A percentile compares a stretch with the other conserved stretches of the same genome.
Conservation (phyloP, 2,113 vertebrate genomes). For the Upupa epops region DNA sequence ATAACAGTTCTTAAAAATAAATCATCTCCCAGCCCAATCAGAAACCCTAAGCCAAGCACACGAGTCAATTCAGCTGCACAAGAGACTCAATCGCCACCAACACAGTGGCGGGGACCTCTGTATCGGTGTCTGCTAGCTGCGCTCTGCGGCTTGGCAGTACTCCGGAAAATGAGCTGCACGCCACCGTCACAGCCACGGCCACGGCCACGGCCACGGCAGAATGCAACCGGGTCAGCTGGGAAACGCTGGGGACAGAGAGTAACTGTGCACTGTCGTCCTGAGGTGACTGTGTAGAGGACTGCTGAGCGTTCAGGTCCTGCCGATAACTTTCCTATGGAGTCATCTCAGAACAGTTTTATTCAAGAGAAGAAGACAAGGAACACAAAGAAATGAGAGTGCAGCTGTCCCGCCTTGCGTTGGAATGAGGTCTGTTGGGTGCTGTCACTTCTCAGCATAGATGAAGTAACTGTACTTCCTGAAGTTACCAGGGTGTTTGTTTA, state of each 20-base stretch:
- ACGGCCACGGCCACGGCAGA: not conserved
- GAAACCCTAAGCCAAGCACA: not conserved
- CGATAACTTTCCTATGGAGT: not conserved
- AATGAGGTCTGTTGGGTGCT: too few species aligned
- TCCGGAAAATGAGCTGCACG: not conserved
- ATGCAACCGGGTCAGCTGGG: too few species aligned
- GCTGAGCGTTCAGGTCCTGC: accelerated
- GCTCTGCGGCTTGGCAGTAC: not conserved
- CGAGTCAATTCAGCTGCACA: not conserved
- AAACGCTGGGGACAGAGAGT: accelerated
- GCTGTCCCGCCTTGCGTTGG: too few species aligned
- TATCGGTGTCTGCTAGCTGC: not conserved
- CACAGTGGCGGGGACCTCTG: not conserved
- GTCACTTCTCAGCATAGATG: too few species aligned
- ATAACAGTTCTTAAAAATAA: not conserved
- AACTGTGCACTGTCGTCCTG: not conserved
- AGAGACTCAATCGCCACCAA: not conserved
- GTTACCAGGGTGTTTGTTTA: too few species aligned
- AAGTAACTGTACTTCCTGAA: too few species aligned
- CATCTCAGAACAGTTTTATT: not conserved
- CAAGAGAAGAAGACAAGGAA: not conserved
- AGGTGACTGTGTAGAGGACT: not conserved
- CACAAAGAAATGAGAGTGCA: not conserved
- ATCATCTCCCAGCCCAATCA: accelerated
- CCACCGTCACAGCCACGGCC: not conserved